Conservation (phyloP, 2,113 vertebrate genomes). For the Halcyon senegalensis region DNA sequence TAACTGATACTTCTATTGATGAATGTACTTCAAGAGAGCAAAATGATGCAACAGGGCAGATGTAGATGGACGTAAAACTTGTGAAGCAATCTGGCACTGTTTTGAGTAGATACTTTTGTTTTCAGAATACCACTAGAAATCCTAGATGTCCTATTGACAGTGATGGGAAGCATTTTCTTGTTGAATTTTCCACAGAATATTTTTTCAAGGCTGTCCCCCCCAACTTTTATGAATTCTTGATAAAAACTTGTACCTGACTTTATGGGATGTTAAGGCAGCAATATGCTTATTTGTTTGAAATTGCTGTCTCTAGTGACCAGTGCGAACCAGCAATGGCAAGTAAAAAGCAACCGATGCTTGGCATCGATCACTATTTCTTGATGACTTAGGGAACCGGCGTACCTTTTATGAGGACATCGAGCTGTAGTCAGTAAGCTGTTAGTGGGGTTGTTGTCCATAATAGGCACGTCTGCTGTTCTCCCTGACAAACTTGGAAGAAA, state of each 20-base stretch:
- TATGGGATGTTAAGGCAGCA: not conserved
- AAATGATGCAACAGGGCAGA: not conserved
- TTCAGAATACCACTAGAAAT: not conserved
- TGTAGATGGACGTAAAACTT: not conserved
- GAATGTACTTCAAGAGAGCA: conserved; percentile 6
- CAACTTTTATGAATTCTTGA: not conserved
- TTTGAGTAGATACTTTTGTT: not conserved
- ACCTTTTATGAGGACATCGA: not conserved
- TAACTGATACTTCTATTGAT: not conserved
- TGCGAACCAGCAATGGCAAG: not conserved
- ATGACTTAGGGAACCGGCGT: not conserved
- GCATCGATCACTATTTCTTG: not conserved
- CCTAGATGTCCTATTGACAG: not conserved
- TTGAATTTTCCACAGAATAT: not conserved
- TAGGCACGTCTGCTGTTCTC: not conserved
- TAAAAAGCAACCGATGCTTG: not conserved
- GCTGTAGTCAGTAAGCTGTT: not conserved
- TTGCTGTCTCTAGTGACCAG: not conserved
- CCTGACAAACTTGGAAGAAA: not conserved
- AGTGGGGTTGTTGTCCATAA: not conserved
- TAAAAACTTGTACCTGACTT: not conserved
- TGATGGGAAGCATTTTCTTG: not conserved
- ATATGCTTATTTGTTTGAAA: not conserved
- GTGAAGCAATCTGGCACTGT: not conserved
- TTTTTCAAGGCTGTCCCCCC: not conserved